A percentile compares a stretch with the other conserved stretches of the same genome.
These are phyloP conservation scores for Vireo griseus DNA, from an alignment of 2,797 vertebrate genomes.

Conservation along the genomic window DNA sequence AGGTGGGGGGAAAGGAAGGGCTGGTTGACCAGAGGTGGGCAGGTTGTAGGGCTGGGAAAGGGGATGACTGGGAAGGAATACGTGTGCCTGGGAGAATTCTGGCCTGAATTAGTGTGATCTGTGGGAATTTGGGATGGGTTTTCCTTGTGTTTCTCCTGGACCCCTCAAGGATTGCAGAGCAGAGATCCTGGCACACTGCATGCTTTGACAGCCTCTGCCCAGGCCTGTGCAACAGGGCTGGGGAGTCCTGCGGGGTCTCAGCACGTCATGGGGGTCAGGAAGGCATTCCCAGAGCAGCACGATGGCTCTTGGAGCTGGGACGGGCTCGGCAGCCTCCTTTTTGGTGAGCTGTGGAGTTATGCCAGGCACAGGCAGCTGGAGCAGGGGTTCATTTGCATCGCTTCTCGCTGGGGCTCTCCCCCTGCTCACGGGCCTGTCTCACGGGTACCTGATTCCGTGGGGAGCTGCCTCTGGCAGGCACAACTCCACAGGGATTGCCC, in stretches of 20 bases:
- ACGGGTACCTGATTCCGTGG: background rate
- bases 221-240: background rate
- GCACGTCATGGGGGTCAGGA: rapidly evolving
- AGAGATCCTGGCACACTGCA: background rate
- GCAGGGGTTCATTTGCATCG: background rate
- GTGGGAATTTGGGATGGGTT: background rate
- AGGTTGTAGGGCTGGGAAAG: background rate
- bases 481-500: background rate
- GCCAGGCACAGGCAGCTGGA: rapidly evolving
- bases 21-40: background rate
- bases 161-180: background rate
- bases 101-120: background rate
- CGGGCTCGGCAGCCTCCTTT: background rate
- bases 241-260: background rate
- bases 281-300: rapidly evolving
- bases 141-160: background rate
- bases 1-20: background rate
- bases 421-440: background rate
- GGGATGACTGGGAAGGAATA: background rate
- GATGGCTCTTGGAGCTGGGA: background rate
- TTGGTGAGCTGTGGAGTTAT: background rate
- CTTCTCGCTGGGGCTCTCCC: background rate
- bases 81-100: rapidly evolving
- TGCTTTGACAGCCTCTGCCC: background rate
- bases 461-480: background rate